A percentile compares a stretch with the other conserved stretches of the same genome.
These are phyloP conservation scores for Malurus alboscapulatus DNA, from an alignment of 2,113 vertebrate genomes.

Conservation along the genomic window DNA sequence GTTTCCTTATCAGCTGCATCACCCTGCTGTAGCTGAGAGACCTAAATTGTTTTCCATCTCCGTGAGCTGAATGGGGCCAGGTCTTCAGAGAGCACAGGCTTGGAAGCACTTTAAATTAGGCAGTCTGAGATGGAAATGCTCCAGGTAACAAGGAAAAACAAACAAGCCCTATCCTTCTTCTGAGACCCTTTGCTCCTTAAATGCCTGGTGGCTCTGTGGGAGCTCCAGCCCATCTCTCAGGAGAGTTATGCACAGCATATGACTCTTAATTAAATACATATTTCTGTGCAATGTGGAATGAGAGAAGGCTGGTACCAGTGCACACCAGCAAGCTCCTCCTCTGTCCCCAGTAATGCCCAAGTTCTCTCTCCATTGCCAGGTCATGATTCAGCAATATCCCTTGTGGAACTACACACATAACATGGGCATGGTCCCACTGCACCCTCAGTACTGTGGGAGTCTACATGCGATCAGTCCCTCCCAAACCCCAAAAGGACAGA, in stretches of 20 bases:
- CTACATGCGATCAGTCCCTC: background rate
- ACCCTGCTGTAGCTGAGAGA: slow-evolving; percentile 20
- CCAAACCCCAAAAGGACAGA: fast-evolving
- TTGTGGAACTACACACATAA: background rate
- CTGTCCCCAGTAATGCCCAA: background rate
- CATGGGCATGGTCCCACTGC: fast-evolving
- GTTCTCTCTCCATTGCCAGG: background rate
- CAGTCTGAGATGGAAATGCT: slow-evolving; percentile 14
- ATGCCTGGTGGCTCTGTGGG: background rate
- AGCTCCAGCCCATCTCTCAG: background rate
- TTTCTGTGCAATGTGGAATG: background rate
- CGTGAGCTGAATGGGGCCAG: slow-evolving; percentile 46
- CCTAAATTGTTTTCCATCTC: slow-evolving; percentile 57
- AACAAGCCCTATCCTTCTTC: background rate
- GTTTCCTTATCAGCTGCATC: slow-evolving; percentile 56
- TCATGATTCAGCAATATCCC: background rate
- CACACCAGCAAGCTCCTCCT: background rate
- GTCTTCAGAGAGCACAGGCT: slow-evolving; percentile 18
- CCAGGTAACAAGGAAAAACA: slow-evolving; percentile 16
- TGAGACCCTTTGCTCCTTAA: background rate
- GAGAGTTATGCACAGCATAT: background rate
- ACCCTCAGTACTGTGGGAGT: background rate
- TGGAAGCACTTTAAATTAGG: slow-evolving; percentile 29
- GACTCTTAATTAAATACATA: background rate
- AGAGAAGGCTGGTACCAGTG: background rate